phyloP scores from a whole-genome alignment of 1,140 invertebrate species.

The Drosophila sucinea region DNA sequence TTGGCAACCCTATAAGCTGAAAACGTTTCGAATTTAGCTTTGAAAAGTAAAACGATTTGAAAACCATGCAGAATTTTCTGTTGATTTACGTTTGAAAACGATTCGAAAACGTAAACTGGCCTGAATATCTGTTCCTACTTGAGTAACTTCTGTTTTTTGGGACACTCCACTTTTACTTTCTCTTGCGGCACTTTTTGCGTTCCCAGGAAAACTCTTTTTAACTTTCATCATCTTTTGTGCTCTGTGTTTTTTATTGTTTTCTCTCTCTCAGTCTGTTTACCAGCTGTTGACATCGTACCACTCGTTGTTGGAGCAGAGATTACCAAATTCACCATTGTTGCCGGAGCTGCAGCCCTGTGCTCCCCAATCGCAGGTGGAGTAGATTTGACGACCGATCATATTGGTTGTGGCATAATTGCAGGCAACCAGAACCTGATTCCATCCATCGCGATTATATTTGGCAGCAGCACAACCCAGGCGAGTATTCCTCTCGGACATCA shows the following conservation, averaged over 20 bases:
- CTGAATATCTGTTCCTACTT: no score
- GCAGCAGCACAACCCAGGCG: slow-evolving; percentile 63
- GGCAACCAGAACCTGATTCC: slow-evolving; percentile 46
- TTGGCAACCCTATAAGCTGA: no score
- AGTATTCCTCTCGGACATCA: slow-evolving; percentile 63
- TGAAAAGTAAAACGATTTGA: no score
- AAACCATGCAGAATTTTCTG: no score
- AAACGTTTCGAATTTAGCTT: no score
- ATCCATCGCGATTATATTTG: slow-evolving; percentile 32
- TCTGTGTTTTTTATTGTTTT: neutral
- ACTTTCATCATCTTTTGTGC: neutral
- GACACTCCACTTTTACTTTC: no score
- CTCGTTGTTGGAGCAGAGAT: slow-evolving; percentile 67
- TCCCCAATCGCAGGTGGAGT: slow-evolving; percentile 37
- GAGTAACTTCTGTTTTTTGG: no score
- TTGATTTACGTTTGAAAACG: no score
- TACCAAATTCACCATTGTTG: slow-evolving; percentile 45
- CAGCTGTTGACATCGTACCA: slow-evolving; percentile 57
- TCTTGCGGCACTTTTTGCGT: no score
- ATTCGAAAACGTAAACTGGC: no score
- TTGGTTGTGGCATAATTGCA: slow-evolving; percentile 71
- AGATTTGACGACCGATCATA: slow-evolving; percentile 54
- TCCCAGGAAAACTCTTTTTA: no score
- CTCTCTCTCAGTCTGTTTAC: neutral
- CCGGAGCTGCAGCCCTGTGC: slow-evolving; percentile 52